phyloP scores from a whole-genome alignment of 1,140 invertebrate species.

The Tyrophagus putrescentiae region DNA sequence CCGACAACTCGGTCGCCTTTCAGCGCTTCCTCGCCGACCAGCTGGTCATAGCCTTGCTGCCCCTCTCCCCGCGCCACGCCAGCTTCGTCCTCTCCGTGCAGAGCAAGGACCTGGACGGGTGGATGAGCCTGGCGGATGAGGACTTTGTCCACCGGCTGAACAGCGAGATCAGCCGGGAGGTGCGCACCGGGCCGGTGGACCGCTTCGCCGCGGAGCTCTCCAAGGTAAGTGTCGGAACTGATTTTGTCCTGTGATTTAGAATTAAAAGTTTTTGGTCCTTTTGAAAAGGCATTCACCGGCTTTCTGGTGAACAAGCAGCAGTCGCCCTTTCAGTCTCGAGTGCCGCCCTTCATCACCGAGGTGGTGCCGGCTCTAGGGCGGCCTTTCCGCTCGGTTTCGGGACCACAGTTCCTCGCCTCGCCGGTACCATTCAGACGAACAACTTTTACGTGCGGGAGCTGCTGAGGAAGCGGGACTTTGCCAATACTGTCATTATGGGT shows the following conservation, averaged over 20 bases:
- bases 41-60: constrained; percentile 22
- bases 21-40: constrained; percentile 21
- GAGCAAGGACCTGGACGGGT: neutral
- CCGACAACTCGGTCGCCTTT: constrained; percentile 20
- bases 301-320: constrained; percentile 4
- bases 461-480: constrained; percentile 17
- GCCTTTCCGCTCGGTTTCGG: constrained; percentile 81
- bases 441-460: neutral
- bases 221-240: too few relatives aligned
- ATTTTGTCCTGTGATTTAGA: too few relatives aligned
- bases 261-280: too few relatives aligned
- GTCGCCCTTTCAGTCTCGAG: neutral
- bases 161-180: neutral
- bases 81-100: constrained; percentile 20
- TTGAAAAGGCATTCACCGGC: neutral
- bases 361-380: constrained; percentile 51
- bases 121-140: constrained; percentile 20
- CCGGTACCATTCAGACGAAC: constrained; percentile 1
- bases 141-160: constrained; percentile 19
- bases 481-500: constrained; percentile 25
- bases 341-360: constrained; percentile 54
- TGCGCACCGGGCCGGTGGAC: neutral
- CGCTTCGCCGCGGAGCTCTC: neutral
- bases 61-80: constrained; percentile 15
- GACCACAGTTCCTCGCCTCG: constrained; percentile 21